A percentile compares a stretch with the other conserved stretches of the same genome.
phyloP scores from a whole-genome alignment of 2,797 vertebrate genomes.

The Smutsia gigantea region DNA sequence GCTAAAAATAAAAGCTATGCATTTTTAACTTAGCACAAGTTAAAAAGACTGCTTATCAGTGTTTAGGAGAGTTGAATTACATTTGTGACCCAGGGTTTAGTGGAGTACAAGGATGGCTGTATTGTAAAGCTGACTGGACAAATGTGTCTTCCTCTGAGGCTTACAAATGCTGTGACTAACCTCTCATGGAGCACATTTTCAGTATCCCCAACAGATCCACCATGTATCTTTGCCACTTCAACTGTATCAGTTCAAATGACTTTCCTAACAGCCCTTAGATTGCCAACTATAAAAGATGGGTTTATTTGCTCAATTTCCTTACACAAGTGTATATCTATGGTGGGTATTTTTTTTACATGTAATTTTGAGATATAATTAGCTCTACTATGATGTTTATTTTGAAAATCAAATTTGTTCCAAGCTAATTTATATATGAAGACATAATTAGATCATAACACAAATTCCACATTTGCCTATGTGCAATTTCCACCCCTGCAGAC shows the following conservation, averaged over 20 bases:
- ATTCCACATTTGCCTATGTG: neutral
- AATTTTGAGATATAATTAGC: neutral
- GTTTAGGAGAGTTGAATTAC: neutral
- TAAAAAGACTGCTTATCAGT: neutral
- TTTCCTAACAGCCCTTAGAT: neutral
- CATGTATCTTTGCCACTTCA: neutral
- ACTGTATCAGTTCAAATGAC: conserved; percentile 36
- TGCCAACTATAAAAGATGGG: neutral
- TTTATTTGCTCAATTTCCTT: neutral
- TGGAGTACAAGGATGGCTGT: neutral
- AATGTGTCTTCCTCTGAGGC: neutral
- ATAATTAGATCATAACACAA: neutral
- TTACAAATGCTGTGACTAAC: neutral
- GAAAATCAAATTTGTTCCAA: conserved; percentile 7
- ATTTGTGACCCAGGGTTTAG: neutral
- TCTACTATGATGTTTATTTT: neutral
- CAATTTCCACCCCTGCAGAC: neutral
- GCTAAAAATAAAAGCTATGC: neutral
- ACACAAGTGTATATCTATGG: neutral
- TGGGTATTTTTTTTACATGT: neutral
- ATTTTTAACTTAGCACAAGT: neutral
- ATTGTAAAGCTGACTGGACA: neutral
- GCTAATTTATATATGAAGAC: neutral
- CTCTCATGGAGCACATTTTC: neutral
- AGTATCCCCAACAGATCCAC: neutral